phyloP scores from a whole-genome alignment of 2,113 vertebrate species.

The Plecturocebus donacophilus region DNA sequence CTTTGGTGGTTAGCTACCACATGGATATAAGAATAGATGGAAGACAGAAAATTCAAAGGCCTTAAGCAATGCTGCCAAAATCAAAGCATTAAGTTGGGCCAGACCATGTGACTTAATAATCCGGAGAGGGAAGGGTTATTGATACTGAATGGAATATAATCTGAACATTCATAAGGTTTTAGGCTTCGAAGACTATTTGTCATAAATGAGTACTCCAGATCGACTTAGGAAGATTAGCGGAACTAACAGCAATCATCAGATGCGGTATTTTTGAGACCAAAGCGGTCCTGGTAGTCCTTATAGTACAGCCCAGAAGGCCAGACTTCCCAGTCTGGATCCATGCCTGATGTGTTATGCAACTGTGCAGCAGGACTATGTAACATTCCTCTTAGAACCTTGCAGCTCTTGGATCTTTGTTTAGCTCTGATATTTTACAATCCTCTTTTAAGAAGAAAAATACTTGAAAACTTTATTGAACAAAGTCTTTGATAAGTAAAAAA shows the following conservation, averaged over 20 bases:
- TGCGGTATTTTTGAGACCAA: neutral
- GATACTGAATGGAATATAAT: neutral
- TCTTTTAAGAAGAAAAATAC: neutral
- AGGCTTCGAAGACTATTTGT: neutral
- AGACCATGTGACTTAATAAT: neutral
- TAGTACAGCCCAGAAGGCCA: neutral
- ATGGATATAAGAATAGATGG: neutral
- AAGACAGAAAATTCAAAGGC: neutral
- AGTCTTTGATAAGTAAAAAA: neutral
- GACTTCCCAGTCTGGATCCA: neutral
- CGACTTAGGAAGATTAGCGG: neutral
- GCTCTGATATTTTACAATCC: neutral
- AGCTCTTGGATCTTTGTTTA: neutral
- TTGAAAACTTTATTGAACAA: neutral
- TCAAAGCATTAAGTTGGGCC: neutral
- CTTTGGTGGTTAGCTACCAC: neutral
- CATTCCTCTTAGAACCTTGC: neutral
- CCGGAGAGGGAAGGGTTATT: neutral
- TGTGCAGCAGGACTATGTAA: neutral
- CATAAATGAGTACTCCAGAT: neutral
- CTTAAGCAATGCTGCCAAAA: neutral
- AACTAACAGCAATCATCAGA: neutral
- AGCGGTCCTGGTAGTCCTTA: neutral
- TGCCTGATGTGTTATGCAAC: neutral
- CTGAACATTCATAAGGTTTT: neutral